Evolutionary conservation across 2,888 invertebrate genomes (phyloP), one percentile per base, ranked within the genome.

Genomic region (Dioctria rufipes): DNA sequence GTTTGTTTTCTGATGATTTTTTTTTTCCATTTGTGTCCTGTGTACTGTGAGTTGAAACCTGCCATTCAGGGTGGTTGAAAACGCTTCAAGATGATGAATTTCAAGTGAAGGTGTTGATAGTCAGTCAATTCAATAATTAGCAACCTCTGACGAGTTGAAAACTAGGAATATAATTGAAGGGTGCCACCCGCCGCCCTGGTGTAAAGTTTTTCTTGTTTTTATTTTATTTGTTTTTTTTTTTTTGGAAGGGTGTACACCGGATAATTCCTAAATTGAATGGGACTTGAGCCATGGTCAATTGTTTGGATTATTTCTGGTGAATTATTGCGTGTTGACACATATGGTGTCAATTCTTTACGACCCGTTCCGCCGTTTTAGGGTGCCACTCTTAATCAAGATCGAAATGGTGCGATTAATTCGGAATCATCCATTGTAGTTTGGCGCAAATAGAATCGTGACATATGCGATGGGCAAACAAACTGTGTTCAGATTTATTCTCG

Each of bases 311-410:
- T 87, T 87, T 87, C 87, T 88, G 88, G 88, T 88, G 87, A 89
- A 86, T 88, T 89, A 89, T 89, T 88, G 88, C 88, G 88, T 89
- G 88, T 89, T 89, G 88, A 88, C 88, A 88, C 89, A 89, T 88
- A 88, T 89, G 89, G 88, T 88, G 88, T 88, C 86, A 88, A 87
- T 88, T 88, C 83, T 83, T 83, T 25, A 43, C 61, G 6, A 67
- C 58, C 78, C 66, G 25, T 67, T 67, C 42, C 54, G 5, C 54
- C 8, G 43, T 13, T 25, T 4, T 5, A n/a, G 51, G 49, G 37
- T 39, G 5, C 11, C 66, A 13, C 54, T 67, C 78, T 78, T 78
- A 65, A 78, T 63, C 61, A 78, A 61, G 63, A 78, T 66, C 65
- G 67, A 78, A 78, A 65, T 49, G 63, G 78, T 78, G 51, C 78